A percentile compares a stretch with the other conserved stretches of the same genome.
Evolutionary conservation across 2,888 invertebrate genomes (phyloP).

Genomic region (Heliconius aoede): DNA sequence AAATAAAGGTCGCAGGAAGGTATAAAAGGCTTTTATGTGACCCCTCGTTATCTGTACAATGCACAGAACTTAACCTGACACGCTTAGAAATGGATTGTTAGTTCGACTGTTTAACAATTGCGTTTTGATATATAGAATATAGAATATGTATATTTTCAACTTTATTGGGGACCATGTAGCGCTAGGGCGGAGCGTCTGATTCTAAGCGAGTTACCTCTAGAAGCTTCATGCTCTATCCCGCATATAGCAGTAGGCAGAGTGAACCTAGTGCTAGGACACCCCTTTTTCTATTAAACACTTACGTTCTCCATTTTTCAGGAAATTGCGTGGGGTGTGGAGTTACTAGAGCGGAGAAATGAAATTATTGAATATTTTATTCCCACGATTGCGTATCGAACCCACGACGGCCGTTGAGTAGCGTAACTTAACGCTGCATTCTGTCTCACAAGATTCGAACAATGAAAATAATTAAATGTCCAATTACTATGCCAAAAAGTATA

Average conservation of each 20-base stretch:
- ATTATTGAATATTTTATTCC: too few relatives aligned
- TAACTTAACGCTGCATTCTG: background rate
- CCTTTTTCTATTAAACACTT: background rate
- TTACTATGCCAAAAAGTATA: background rate
- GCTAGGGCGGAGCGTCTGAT: too few relatives aligned
- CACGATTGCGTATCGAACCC: too few relatives aligned
- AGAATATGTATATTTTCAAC: background rate
- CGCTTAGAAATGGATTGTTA: constrained; percentile 36
- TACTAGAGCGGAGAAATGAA: too few relatives aligned
- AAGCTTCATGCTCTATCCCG: background rate
- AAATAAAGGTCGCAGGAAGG: constrained; percentile 18
- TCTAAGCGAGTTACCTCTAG: too few relatives aligned
- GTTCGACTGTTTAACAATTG: constrained; percentile 6
- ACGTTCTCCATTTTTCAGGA: too few relatives aligned
- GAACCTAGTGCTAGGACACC: background rate
- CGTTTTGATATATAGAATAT: background rate
- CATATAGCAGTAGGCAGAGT: background rate
- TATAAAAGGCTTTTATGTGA: constrained; percentile 28
- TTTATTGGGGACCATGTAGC: too few relatives aligned
- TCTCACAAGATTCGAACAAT: background rate
- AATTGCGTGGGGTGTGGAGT: too few relatives aligned
- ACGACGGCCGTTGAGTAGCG: background rate
- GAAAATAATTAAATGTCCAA: too few relatives aligned
- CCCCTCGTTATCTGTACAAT: constrained; percentile 37
- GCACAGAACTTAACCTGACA: constrained; percentile 32